Evolutionary conservation across 2,797 vertebrate species (phyloP).

Genomic region (Chiroxiphia lanceolata): DNA sequence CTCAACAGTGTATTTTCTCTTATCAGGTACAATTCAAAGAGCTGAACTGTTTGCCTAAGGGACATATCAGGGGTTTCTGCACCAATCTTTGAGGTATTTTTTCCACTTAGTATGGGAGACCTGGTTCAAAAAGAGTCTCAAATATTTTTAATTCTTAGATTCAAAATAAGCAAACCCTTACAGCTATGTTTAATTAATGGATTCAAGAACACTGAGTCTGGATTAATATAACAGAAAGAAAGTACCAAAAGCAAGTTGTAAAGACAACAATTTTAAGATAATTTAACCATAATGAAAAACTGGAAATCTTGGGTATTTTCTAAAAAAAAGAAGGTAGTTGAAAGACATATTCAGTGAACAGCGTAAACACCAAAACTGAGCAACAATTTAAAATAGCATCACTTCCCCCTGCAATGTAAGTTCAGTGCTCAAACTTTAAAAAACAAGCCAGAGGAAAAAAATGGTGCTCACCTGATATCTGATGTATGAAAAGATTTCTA

Average conservation of each 20-base stretch:
- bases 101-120: background rate
- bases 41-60: background rate
- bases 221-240: background rate
- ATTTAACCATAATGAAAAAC: background rate
- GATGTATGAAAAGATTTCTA: background rate
- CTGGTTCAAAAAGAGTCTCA: background rate
- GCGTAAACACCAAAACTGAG: background rate
- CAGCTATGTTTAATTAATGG: background rate
- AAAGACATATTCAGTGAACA: background rate
- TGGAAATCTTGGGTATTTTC: background rate
- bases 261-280: background rate
- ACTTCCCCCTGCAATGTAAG: background rate
- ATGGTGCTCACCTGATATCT: background rate
- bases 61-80: background rate
- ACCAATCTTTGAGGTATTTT: background rate
- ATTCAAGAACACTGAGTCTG: background rate
- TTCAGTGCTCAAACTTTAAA: background rate
- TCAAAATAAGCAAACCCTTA: background rate
- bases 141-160: background rate
- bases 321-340: background rate
- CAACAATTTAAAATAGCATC: background rate
- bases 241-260: background rate
- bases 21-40: background rate
- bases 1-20: background rate
- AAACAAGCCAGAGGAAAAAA: background rate